Conservation (phyloP, 2,113 vertebrate species). For the Dicentrarchus labrax region DNA sequence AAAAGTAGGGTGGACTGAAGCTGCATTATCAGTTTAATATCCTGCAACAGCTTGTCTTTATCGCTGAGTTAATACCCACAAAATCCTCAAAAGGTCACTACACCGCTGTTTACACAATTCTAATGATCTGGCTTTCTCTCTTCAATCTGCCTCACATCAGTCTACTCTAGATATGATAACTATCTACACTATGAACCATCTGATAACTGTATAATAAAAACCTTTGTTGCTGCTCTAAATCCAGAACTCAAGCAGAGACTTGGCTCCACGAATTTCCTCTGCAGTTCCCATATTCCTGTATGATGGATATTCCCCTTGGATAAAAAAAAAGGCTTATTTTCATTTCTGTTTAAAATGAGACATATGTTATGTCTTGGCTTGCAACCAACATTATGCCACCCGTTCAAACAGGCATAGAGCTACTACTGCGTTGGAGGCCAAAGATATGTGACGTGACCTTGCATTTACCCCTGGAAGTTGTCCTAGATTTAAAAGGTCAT, state of each 20-base stretch:
- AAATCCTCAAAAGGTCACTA: neutral
- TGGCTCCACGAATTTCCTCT: slow-evolving; percentile 4
- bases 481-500: slow-evolving; percentile 11
- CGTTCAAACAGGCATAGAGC: neutral
- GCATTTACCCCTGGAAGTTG: neutral
- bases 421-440: neutral
- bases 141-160: neutral
- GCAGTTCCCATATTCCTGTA: slow-evolving; percentile 2
- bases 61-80: neutral
- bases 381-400: neutral
- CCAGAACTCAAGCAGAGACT: neutral
- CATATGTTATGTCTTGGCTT: slow-evolving; percentile 31
- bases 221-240: neutral
- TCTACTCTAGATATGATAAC: neutral
- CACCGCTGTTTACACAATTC: neutral
- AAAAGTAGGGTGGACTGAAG: neutral
- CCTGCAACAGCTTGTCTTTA: neutral
- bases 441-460: neutral
- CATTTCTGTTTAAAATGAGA: slow-evolving; percentile 1
- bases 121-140: neutral
- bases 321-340: neutral
- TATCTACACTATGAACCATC: neutral
- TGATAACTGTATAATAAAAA: neutral
- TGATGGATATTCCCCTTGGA: neutral
- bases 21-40: neutral